These are phyloP conservation scores for Pseudorasbora parva DNA, from an alignment of 2,113 vertebrate species.

Conservation along the genomic window DNA sequence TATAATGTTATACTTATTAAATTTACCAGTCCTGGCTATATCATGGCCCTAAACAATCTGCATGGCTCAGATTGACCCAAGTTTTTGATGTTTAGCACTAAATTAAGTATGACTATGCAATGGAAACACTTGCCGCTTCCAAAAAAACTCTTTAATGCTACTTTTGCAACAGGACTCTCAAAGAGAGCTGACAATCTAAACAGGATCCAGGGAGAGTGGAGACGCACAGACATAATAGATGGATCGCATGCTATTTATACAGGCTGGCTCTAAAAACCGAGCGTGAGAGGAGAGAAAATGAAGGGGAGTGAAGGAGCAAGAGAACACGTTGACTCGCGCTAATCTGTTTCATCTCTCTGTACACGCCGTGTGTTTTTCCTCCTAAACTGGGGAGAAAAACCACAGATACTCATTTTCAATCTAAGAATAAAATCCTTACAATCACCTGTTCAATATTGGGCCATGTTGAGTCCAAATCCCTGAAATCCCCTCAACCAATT, in stretches of 20 bases:
- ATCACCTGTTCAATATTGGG: slow-evolving; percentile 3
- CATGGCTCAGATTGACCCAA: background rate
- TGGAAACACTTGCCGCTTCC: background rate
- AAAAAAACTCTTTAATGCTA: slow-evolving; percentile 17
- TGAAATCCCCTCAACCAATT: background rate
- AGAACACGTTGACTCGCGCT: slow-evolving; percentile 6
- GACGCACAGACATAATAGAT: slow-evolving; percentile 32
- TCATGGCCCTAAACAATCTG: background rate
- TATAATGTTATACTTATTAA: background rate
- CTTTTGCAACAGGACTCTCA: background rate
- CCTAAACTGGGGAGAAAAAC: background rate
- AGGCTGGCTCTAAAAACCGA: slow-evolving; percentile 26
- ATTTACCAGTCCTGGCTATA: background rate
- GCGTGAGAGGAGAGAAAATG: slow-evolving; percentile 8
- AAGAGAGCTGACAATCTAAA: slow-evolving; percentile 6
- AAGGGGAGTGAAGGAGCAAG: background rate
- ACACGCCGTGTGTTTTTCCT: background rate
- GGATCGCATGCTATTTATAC: slow-evolving; percentile 20
- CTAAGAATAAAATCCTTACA: slow-evolving; percentile 17
- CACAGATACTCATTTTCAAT: slow-evolving; percentile 11
- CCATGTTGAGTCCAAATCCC: background rate
- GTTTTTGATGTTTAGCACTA: background rate
- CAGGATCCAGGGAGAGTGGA: slow-evolving; percentile 18
- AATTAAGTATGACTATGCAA: background rate
- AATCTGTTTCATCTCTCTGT: slow-evolving; percentile 38